Evolutionary conservation across 1,140 invertebrate species (phyloP).

Genomic region (Atta cephalotes): DNA sequence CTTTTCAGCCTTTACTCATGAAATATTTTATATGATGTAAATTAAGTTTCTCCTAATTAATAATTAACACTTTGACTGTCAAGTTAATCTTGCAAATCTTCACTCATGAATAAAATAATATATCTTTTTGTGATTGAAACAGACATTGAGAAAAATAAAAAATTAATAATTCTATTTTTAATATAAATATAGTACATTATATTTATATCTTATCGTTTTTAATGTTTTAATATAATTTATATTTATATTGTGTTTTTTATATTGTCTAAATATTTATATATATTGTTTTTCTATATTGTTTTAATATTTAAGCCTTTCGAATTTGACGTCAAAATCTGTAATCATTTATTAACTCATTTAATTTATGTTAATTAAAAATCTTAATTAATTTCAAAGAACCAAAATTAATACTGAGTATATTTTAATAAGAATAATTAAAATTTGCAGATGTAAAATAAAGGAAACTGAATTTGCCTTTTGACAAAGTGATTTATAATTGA

Average conservation of each 20-base stretch:
- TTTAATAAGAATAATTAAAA: too few species aligned
- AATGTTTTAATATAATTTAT: background rate
- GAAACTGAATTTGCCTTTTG: too few species aligned
- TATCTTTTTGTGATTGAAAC: background rate
- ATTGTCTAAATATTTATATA: background rate
- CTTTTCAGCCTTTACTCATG: background rate
- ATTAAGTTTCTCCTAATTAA: background rate
- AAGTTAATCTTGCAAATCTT: background rate
- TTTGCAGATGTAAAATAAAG: too few species aligned
- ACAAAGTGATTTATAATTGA: too few species aligned
- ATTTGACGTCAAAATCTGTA: too few species aligned
- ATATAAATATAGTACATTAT: background rate
- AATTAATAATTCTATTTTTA: background rate
- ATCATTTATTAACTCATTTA: too few species aligned
- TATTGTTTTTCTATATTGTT: background rate
- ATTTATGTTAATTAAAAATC: too few species aligned
- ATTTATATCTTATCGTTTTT: background rate
- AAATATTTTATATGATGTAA: background rate
- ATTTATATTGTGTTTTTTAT: background rate
- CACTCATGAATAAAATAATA: background rate
- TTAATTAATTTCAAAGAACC: too few species aligned
- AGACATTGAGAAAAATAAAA: background rate
- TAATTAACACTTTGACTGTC: background rate
- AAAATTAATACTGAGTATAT: too few species aligned
- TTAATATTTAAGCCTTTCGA: background rate